Conservation (phyloP, 2,888 invertebrate species). For the Nephrotoma guestfalica region DNA sequence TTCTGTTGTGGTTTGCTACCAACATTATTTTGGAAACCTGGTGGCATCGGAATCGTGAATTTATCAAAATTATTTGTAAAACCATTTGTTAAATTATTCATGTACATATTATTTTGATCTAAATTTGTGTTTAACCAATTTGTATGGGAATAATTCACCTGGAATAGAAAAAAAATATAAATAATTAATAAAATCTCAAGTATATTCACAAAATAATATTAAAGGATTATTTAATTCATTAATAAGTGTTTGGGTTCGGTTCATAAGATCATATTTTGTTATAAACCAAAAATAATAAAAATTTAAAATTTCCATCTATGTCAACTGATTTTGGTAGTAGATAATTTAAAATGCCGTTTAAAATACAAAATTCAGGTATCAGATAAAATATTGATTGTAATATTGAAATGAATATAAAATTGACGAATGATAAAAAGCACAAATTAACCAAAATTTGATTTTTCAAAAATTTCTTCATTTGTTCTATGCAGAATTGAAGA, state of each 20-base stretch:
- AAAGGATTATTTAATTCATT: neutral
- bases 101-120: slow-evolving; percentile 20
- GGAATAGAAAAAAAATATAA: slow-evolving; percentile 8
- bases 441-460: too few species aligned
- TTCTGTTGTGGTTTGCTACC: slow-evolving; percentile 19
- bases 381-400: too few species aligned
- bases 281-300: neutral
- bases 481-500: too few species aligned
- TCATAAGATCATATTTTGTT: neutral
- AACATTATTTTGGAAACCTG: slow-evolving; percentile 21
- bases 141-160: slow-evolving; percentile 22
- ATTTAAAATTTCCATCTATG: too few species aligned
- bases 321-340: too few species aligned
- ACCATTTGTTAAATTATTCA: slow-evolving; percentile 23
- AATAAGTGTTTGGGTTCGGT: neutral
- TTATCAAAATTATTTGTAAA: slow-evolving; percentile 21
- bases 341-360: too few species aligned
- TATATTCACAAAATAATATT: neutral
- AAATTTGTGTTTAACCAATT: slow-evolving; percentile 20
- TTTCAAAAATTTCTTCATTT: too few species aligned
- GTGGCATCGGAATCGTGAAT: slow-evolving; percentile 21
- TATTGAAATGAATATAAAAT: too few species aligned
- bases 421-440: too few species aligned
- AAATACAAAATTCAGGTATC: too few species aligned
- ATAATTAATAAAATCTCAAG: neutral